These are phyloP conservation scores for Ectropis crepuscularia DNA, from an alignment of 2,888 invertebrate genomes.

Conservation along the genomic window DNA sequence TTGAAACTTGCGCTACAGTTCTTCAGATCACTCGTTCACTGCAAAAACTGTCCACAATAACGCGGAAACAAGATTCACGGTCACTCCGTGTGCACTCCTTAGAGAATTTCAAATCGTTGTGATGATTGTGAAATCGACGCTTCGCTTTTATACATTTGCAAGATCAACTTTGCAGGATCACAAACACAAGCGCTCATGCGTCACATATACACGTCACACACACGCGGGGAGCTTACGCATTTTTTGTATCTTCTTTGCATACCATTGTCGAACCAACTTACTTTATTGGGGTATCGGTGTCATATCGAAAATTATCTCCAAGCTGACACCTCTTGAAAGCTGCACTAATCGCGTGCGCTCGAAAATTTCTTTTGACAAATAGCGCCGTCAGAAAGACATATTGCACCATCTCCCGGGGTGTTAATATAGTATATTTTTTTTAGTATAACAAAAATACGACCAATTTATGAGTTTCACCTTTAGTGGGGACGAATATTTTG, in stretches of 20 bases:
- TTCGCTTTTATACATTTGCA: constrained; percentile 82
- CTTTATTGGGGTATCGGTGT: constrained; percentile 74
- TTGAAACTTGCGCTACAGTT: constrained; percentile 42
- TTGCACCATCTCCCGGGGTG: constrained; percentile 31
- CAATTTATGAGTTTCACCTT: constrained; percentile 52
- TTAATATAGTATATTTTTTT: constrained; percentile 34
- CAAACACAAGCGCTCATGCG: constrained; percentile 51
- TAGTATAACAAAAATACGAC: constrained; percentile 41
- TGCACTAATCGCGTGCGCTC: constrained; percentile 50
- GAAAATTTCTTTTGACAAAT: constrained; percentile 48
- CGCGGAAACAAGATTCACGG: constrained; percentile 73
- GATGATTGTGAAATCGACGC: constrained; percentile 82
- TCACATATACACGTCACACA: constrained; percentile 59
- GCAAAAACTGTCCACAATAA: constrained; percentile 61
- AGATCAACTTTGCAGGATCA: constrained; percentile 73
- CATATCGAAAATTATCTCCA: constrained; percentile 58
- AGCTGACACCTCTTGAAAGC: constrained; percentile 52
- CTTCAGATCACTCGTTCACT: constrained; percentile 35
- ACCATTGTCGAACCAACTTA: constrained; percentile 65
- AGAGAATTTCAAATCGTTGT: constrained; percentile 79
- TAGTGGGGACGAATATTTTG: constrained; percentile 48
- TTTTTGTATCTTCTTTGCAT: constrained; percentile 70
- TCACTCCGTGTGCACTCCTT: constrained; percentile 74
- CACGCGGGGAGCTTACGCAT: constrained; percentile 56
- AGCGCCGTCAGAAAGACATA: constrained; percentile 43